These are phyloP conservation scores for Mohoua ochrocephala DNA, from an alignment of 2,113 vertebrate species.

Conservation along the genomic window DNA sequence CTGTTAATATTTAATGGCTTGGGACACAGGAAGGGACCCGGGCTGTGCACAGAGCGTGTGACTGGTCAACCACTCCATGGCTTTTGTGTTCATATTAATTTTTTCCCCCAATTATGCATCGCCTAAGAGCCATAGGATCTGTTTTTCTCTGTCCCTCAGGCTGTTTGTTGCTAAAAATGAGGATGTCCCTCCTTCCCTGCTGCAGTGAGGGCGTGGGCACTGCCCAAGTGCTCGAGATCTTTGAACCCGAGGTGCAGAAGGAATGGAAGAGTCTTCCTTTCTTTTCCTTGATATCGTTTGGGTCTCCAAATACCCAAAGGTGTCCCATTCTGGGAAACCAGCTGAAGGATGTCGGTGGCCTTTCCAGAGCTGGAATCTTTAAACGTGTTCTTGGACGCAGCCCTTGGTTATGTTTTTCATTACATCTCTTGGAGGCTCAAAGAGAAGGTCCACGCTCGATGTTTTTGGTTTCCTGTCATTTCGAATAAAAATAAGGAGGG, in stretches of 20 bases:
- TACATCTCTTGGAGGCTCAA: neutral
- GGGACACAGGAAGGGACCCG: neutral
- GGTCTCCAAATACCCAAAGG: neutral
- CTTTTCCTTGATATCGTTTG: neutral
- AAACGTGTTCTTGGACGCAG: neutral
- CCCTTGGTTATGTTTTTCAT: conserved; percentile 17
- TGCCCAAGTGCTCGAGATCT: neutral
- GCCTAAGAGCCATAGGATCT: neutral
- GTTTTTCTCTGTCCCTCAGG: neutral
- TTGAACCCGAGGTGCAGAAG: neutral
- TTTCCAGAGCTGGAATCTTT: neutral
- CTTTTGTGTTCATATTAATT: neutral
- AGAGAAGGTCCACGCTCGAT: neutral
- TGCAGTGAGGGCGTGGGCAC: neutral
- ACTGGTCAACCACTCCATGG: neutral
- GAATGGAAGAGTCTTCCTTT: neutral
- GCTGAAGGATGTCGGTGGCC: neutral
- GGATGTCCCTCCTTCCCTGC: neutral
- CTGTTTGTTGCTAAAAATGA: neutral
- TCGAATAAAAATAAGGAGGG: conserved; percentile 35
- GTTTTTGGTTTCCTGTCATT: conserved; percentile 50
- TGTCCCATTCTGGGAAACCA: neutral
- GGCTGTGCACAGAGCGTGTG: neutral
- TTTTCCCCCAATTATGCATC: neutral
- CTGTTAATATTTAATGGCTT: neutral